Conservation (phyloP, 2,888 invertebrate species). For the Tetanocera ferruginea region DNA sequence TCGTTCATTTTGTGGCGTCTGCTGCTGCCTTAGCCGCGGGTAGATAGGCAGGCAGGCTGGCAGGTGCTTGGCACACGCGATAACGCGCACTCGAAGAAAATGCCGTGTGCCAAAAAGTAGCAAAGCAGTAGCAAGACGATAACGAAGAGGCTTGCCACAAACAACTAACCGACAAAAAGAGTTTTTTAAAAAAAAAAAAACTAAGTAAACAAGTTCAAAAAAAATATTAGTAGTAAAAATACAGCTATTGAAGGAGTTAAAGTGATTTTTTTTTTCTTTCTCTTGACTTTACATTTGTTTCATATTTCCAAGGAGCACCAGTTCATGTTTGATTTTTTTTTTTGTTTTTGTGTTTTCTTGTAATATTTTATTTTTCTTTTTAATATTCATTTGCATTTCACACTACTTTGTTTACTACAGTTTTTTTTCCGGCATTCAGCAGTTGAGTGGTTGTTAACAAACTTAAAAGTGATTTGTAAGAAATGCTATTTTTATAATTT, state of each 20-base stretch:
- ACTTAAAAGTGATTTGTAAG: neutral
- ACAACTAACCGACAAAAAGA: neutral
- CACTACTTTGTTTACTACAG: neutral
- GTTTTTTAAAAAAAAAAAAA: neutral
- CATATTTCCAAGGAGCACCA: neutral
- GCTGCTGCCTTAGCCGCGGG: neutral
- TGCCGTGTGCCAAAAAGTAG: neutral
- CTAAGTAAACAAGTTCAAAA: neutral
- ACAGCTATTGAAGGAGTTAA: neutral
- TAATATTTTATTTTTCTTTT: no score
- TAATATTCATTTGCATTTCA: constrained; percentile 30
- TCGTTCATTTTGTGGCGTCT: neutral
- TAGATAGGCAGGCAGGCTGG: neutral
- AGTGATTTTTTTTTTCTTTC: constrained; percentile 6
- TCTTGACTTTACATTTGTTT: constrained; percentile 1
- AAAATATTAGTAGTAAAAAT: neutral
- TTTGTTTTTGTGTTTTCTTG: neutral
- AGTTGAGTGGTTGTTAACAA: neutral
- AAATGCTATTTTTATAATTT: neutral
- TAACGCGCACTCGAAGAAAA: neutral
- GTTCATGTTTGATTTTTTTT: neutral
- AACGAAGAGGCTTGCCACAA: constrained; percentile 12
- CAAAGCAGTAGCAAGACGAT: neutral
- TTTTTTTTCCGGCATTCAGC: neutral
- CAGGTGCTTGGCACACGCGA: constrained; percentile 15